Percentiles rank a stretch among this genome's conserved stretches.
Conservation (phyloP, 2,113 vertebrate genomes). For the Alosa alosa region DNA sequence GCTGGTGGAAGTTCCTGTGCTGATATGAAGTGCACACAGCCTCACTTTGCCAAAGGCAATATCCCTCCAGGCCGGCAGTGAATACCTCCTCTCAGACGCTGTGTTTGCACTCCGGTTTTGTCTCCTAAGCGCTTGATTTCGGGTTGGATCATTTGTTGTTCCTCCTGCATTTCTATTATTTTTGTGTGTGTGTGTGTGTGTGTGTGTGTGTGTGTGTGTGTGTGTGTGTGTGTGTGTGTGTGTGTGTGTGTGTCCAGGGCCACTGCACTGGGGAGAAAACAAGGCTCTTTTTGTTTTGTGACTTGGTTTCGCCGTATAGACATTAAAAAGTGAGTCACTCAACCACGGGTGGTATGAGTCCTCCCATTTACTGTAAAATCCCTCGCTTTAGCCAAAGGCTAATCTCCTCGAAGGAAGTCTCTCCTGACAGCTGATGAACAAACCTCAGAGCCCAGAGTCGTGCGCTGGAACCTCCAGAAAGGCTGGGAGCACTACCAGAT, state of each 20-base stretch:
- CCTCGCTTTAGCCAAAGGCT: slow-evolving; percentile 30
- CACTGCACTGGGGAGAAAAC: slow-evolving; percentile 18
- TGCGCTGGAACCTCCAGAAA: neutral
- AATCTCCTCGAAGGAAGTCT: neutral
- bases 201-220: slow-evolving; percentile 27
- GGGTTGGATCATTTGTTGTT: slow-evolving; percentile 40
- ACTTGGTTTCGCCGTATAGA: slow-evolving; percentile 23
- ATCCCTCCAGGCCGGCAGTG: neutral
- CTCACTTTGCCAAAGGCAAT: neutral
- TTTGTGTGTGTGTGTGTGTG: slow-evolving; percentile 29
- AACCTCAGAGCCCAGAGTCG: neutral
- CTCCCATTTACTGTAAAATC: slow-evolving; percentile 40
- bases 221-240: slow-evolving; percentile 28
- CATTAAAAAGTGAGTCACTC: slow-evolving; percentile 39
- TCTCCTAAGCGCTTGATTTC: slow-evolving; percentile 27
- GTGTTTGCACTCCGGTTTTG: slow-evolving; percentile 5
- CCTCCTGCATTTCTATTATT: neutral
- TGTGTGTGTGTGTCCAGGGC: neutral
- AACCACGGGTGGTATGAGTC: slow-evolving; percentile 18
- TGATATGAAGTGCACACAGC: neutral
- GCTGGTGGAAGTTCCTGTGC: neutral
- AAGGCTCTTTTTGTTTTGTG: slow-evolving; percentile 33
- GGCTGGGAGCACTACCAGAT: neutral
- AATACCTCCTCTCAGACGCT: neutral
- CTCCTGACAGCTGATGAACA: neutral